Evolutionary conservation across 2,113 vertebrate genomes (phyloP).

Genomic region (Atlantisia rogersi): DNA sequence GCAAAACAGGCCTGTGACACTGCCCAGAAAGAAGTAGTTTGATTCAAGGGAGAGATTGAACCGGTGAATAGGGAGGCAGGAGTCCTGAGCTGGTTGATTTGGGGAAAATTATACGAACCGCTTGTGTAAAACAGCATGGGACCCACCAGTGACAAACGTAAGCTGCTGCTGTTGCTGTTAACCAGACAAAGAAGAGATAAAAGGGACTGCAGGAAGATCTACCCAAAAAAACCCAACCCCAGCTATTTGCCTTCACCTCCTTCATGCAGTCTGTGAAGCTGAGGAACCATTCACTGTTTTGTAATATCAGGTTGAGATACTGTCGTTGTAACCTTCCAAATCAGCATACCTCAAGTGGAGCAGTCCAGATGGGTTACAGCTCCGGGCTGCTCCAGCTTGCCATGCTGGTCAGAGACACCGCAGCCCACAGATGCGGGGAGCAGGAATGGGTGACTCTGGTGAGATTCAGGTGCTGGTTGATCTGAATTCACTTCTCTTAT

Average conservation of each 20-base stretch:
- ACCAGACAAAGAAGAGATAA: neutral
- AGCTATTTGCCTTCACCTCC: neutral
- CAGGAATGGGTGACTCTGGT: neutral
- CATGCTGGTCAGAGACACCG: fast-evolving
- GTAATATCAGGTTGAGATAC: neutral
- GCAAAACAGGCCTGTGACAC: neutral
- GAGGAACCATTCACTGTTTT: neutral
- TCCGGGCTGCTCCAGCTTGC: neutral
- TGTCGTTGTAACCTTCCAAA: neutral
- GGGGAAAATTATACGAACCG: neutral
- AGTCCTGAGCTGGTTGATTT: neutral
- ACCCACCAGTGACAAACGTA: neutral
- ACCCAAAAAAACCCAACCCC: neutral
- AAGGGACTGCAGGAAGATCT: neutral
- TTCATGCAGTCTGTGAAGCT: neutral
- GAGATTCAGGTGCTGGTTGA: neutral
- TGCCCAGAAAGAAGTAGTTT: neutral
- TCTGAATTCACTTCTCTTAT: neutral
- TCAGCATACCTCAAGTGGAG: neutral
- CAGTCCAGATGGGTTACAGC: neutral
- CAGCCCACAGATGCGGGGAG: fast-evolving
- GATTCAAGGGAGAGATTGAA: neutral
- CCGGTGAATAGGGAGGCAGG: neutral
- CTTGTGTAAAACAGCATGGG: neutral
- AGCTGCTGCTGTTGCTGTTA: neutral